A percentile compares a stretch with the other conserved stretches of the same genome.
These are phyloP conservation scores for Cantharis lateralis DNA, from an alignment of 2,888 invertebrate species.

Conservation along the genomic window DNA sequence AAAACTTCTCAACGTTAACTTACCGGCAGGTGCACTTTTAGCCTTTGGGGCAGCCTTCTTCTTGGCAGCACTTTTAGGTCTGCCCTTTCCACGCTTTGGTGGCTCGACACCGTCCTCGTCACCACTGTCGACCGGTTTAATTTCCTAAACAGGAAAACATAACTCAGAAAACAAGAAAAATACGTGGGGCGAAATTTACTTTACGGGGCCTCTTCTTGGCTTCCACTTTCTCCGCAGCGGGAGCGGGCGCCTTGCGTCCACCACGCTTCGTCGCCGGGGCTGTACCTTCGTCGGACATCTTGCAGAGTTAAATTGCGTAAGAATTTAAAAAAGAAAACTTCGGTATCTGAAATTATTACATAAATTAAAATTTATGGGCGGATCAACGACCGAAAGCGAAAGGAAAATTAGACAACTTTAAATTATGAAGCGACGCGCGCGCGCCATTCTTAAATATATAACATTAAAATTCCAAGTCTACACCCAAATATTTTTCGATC, in stretches of 20 bases:
- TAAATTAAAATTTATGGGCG: not conserved
- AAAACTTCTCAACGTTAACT: not conserved
- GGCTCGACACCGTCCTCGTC: conserved; percentile 49
- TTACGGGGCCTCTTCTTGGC: conserved; percentile 18
- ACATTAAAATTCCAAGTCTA: conserved; percentile 53
- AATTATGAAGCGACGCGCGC: conserved; percentile 46
- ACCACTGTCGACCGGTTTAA: conserved; percentile 39
- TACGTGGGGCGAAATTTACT: not conserved
- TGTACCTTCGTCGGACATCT: conserved; percentile 51
- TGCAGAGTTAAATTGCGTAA: not conserved
- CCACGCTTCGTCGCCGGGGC: conserved; percentile 59
- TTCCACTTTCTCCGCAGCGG: conserved; percentile 36
- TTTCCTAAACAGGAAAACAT: conserved; percentile 28
- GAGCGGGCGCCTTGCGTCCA: conserved; percentile 40
- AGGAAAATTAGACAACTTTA: conserved; percentile 32
- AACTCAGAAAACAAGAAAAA: not conserved
- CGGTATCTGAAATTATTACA: not conserved
- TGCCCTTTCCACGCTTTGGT: conserved; percentile 60
- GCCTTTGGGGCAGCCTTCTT: conserved; percentile 55
- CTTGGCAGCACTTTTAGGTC: conserved; percentile 61
- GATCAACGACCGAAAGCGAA: conserved; percentile 3
- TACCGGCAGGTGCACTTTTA: conserved; percentile 48
- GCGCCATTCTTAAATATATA: conserved; percentile 53
- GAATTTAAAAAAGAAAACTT: not conserved
- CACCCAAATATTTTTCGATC: conserved; percentile 54